Base-by-base conservation (phyloP, 2,113 vertebrate genomes). In the Tupaia chinensis region DNA sequence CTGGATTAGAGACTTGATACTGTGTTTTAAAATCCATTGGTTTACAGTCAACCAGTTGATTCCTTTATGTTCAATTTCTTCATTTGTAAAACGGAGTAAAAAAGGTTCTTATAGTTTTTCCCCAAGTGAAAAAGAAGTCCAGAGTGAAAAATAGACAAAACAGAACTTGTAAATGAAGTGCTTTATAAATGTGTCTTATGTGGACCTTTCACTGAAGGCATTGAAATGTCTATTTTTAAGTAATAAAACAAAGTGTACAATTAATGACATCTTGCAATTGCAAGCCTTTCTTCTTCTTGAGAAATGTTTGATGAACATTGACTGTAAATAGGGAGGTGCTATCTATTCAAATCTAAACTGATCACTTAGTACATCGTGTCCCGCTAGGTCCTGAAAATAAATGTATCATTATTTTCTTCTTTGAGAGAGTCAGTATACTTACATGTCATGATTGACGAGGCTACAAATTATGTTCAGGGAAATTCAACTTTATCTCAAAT, bases 201-300 rank as follows among this genome's bases (percentile, higher is more conserved):
- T 65, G 34, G 61, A 80, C 83, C 63, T 95, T 95, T 87, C 82
- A 91, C 80, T 90, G 76, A 63, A 91, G 91, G 80, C 87, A 89
- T 54, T 80, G 86, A 93, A 54, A 74, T 60, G 74, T 74, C 89
- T 89, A 86, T 80, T 96, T 96, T 82, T 94, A 97, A 95, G 95
- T 89, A 96, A 97, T 65, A 93, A 74, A 91, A 68, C 65, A 73
- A 96, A 97, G 96, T 76, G 32, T 69, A 22, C 76, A 83, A 63
- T 66, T 89, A 83, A 91, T 94, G 93, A 54, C 22, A 34, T 87
- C 86, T 85, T 80, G 70, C 86, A 83, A 82, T 84, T 82, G 82
- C 22, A 68, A 87, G 83, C 5, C 58, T 73, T 93, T 95, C 93
- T 88, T 72, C 82, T 97, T 79, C 79, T 86, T 91, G 91, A 94